These are phyloP conservation scores for Takifugu rubripes DNA, from an alignment of 2,797 vertebrate genomes.

Conservation along the genomic window DNA sequence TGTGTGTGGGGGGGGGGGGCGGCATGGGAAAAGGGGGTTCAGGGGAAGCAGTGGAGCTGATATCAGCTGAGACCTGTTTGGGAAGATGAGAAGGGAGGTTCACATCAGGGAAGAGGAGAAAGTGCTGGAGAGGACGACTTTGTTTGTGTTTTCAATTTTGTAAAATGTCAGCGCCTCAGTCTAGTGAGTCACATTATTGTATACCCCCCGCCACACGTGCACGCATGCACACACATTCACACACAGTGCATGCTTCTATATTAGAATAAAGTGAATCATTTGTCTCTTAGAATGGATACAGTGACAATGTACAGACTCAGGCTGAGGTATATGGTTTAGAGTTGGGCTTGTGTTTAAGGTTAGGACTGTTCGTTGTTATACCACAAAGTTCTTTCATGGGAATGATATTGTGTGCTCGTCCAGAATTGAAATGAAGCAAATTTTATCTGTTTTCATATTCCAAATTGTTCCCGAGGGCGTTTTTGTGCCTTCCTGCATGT, in stretches of 20 bases:
- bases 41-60: conserved; percentile 22
- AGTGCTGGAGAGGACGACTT: conserved; percentile 10
- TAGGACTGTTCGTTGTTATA: too few relatives aligned
- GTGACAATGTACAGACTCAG: too few relatives aligned
- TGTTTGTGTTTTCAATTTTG: conserved; percentile 16
- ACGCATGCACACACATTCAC: too few relatives aligned
- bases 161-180: background rate
- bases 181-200: background rate
- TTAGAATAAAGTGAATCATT: too few relatives aligned
- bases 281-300: too few relatives aligned
- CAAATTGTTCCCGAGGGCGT: background rate
- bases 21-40: background rate
- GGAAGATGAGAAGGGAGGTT: conserved; percentile 43
- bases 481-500: background rate
- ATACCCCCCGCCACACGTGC: too few relatives aligned
- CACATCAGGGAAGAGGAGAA: conserved; percentile 17
- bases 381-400: too few relatives aligned
- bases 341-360: too few relatives aligned
- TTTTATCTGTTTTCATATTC: background rate
- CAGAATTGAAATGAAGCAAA: too few relatives aligned
- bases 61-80: conserved; percentile 43
- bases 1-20: conserved; percentile 5
- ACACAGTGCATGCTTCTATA: too few relatives aligned
- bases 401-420: too few relatives aligned
- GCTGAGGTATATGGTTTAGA: too few relatives aligned